Percentiles rank a stretch among this genome's conserved stretches.
These are phyloP conservation scores for Nesometra sesokonis DNA, from an alignment of 35 echinoderm and acorn worm species.

Conservation along the genomic window DNA sequence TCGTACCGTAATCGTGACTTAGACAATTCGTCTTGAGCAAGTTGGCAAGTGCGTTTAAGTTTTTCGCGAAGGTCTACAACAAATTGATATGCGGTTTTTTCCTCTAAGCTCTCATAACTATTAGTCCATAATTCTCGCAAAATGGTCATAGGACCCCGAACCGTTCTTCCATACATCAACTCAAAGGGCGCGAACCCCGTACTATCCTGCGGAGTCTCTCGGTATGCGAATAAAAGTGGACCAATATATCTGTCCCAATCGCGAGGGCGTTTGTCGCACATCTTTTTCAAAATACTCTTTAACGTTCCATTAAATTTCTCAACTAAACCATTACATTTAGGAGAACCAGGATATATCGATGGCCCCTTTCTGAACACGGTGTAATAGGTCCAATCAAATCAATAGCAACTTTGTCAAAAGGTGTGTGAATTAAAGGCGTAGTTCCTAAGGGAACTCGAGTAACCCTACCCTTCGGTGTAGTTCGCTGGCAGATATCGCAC, in stretches of 20 bases:
- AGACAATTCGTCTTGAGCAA: too few relatives aligned
- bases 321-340: conserved; percentile 48
- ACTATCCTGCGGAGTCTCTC: conserved; percentile 27
- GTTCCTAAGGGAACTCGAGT: background rate
- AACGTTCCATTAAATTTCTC: conserved; percentile 54
- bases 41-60: too few relatives aligned
- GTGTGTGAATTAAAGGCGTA: background rate
- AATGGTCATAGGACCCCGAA: conserved; percentile 38
- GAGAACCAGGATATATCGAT: conserved; percentile 14
- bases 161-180: conserved; percentile 39
- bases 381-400: conserved; percentile 3
- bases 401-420: conserved; percentile 2
- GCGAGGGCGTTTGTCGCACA: conserved; percentile 28
- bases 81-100: background rate
- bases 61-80: too few relatives aligned
- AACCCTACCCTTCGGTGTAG: conserved; percentile 1
- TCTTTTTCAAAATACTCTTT: conserved; percentile 50
- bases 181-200: conserved; percentile 56
- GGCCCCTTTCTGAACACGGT: background rate
- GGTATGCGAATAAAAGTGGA: conserved; percentile 41
- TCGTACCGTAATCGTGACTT: too few relatives aligned
- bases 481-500: conserved; percentile 4
- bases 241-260: conserved; percentile 70
- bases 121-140: conserved; percentile 43
- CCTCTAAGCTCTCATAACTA: background rate